Base-by-base conservation (phyloP, 2,888 invertebrate species). In the Caenorhabditis sulstoni region DNA sequence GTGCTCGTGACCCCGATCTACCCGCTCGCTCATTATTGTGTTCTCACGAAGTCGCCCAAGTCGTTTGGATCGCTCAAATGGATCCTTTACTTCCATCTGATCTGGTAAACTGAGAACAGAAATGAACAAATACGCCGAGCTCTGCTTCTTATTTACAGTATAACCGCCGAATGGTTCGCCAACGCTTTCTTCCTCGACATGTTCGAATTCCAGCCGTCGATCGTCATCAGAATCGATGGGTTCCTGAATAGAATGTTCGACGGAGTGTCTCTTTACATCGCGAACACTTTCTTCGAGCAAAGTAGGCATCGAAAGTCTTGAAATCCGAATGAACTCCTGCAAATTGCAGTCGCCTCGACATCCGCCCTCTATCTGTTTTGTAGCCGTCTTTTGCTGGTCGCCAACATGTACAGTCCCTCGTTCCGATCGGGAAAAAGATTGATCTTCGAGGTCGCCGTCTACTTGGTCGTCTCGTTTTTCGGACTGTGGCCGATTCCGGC, bases 1-100 rank as follows among this genome's bases (percentile, higher is more conserved):
- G 29, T 39, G 0, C 12, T 58, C 16, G 39, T 52, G 22, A 64
- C 64, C 0, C 29, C 20, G 11, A 29, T 73, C 5, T 73, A 49
- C 23, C 50, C 64, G 5, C 29, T 73, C 3, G 73, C 73, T 18
- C 64, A 58, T 44, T 64, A 52, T 35, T 73, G 73, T 65, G 73
- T 73, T 4, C 64, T 73, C 0, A 41, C 14, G 9, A 62, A 49
- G 20, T 64, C 73, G 0, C 57, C 64, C 20, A 50, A 73, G 14
- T 57, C 35, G 49, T 64, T 73, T 16, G 52, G 39, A 23, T 29
- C 44, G 0, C 29, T 64, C 22, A 57, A 62, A 52, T 64, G 64
- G 58, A 44, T 73, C 20, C 22, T 57, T 11, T 57, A 59, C 29
- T 59, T 68, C 52, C 68, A 68, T 52, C 41, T 59, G 1, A 9